These are phyloP conservation scores for Falco naumanni DNA, from an alignment of 2,797 vertebrate species.

Conservation along the genomic window DNA sequence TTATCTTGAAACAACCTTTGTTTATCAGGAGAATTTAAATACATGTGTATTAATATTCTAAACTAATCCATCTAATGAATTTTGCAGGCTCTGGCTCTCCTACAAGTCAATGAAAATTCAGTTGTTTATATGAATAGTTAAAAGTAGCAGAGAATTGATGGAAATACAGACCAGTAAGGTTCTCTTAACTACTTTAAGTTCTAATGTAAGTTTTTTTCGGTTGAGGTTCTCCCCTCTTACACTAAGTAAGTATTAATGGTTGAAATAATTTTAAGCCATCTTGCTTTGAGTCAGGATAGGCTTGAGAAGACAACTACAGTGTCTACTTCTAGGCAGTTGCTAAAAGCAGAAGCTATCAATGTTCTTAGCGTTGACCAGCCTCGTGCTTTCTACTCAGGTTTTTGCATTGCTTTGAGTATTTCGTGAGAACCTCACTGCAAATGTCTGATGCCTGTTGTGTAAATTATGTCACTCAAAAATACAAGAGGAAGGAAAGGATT, in stretches of 20 bases:
- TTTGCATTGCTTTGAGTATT: background rate
- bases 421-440: background rate
- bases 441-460: background rate
- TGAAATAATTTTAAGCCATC: background rate
- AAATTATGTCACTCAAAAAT: background rate
- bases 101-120: background rate
- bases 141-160: background rate
- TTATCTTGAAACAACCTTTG: background rate
- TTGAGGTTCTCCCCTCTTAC: background rate
- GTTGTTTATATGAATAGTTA: background rate
- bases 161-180: background rate
- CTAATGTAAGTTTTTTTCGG: background rate
- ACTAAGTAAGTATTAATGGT: background rate
- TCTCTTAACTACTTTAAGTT: background rate
- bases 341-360: background rate
- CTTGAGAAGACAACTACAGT: background rate
- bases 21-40: background rate
- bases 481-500: background rate
- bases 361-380: background rate
- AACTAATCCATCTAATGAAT: background rate
- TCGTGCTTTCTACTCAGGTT: background rate
- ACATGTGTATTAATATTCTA: background rate
- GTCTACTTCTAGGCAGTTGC: background rate
- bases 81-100: background rate
- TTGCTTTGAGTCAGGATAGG: background rate